These are phyloP conservation scores for Aphis gossypii DNA, from an alignment of 1,140 invertebrate species.

Conservation along the genomic window DNA sequence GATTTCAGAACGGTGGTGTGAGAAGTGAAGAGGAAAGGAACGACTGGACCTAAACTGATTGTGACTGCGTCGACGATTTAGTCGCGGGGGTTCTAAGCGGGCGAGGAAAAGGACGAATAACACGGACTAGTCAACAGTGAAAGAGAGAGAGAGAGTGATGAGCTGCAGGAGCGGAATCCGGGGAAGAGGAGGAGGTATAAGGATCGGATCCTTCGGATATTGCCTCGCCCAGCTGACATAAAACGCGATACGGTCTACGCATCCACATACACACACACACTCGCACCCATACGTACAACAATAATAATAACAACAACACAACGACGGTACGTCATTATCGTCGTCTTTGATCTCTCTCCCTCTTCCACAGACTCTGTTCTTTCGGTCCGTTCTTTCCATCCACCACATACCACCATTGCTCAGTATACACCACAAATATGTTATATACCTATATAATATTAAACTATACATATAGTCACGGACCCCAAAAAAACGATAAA, in stretches of 20 bases:
- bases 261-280: not conserved
- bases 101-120: not conserved
- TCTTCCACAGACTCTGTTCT: not conserved
- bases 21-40: not conserved
- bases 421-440: not conserved
- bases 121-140: not conserved
- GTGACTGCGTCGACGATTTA: not conserved
- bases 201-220: conserved; percentile 31
- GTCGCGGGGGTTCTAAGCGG: not conserved
- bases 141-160: not conserved
- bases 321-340: conserved; percentile 51
- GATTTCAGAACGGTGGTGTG: not conserved
- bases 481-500: conserved; percentile 46
- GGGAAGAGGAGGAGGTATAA: not conserved
- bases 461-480: not conserved
- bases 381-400: not conserved
- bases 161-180: not conserved
- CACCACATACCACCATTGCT: not conserved
- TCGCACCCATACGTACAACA: not conserved
- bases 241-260: conserved; percentile 1
- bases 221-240: conserved; percentile 38
- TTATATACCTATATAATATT: not conserved
- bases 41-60: conserved; percentile 10
- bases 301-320: not conserved
- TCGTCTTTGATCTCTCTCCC: conserved; percentile 43